Conservation (phyloP, 2,888 invertebrate genomes). For the Dione juno region DNA sequence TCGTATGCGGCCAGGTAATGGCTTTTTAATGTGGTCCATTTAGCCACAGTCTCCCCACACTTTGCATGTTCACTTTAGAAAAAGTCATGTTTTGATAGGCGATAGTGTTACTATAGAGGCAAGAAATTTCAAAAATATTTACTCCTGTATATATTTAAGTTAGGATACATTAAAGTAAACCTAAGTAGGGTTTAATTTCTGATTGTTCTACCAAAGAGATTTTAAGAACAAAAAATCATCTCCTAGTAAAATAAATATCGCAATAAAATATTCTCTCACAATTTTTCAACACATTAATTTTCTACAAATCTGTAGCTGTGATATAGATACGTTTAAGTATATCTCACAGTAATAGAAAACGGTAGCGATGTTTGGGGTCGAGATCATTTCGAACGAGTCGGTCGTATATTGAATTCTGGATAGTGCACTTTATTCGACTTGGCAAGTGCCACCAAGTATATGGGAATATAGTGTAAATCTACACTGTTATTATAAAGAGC, state of each 20-base stretch:
- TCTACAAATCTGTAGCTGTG: too few relatives aligned
- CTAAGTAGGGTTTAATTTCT: too few relatives aligned
- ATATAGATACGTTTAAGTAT: not conserved
- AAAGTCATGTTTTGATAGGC: not conserved
- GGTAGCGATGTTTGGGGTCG: conserved; percentile 35
- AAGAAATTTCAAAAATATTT: not conserved
- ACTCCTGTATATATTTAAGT: too few relatives aligned
- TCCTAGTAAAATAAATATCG: too few relatives aligned
- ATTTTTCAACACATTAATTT: too few relatives aligned
- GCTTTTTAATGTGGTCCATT: conserved; percentile 66
- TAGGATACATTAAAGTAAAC: too few relatives aligned
- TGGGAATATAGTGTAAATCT: not conserved
- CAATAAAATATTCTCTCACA: too few relatives aligned
- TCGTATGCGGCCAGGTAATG: conserved; percentile 62
- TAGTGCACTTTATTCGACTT: conserved; percentile 14
- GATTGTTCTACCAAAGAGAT: too few relatives aligned
- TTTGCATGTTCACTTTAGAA: not conserved
- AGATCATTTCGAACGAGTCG: conserved; percentile 40
- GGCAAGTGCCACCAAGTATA: not conserved
- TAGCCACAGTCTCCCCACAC: conserved; percentile 22
- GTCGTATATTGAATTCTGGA: conserved; percentile 38
- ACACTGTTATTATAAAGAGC: not conserved
- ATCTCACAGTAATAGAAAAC: conserved; percentile 24
- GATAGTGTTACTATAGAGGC: not conserved
- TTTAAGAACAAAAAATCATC: too few relatives aligned